Evolutionary conservation across 2,797 vertebrate species (phyloP).

Genomic region (Spinus pinus): DNA sequence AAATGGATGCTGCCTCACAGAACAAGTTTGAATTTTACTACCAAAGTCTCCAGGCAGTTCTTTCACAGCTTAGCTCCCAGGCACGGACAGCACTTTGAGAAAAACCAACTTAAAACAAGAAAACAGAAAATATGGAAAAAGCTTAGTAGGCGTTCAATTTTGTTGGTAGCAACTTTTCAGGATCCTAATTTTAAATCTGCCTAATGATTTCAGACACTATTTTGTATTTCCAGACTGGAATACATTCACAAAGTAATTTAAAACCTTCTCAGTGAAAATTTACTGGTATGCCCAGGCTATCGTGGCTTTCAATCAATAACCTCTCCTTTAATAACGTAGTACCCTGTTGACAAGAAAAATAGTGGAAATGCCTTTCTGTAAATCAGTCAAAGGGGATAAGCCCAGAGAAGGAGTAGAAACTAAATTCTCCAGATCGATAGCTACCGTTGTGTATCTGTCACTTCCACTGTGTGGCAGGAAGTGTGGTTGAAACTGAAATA

Average conservation of each 20-base stretch:
- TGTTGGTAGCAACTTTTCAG: not conserved
- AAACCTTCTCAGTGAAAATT: not conserved
- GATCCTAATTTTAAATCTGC: not conserved
- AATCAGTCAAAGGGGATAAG: not conserved
- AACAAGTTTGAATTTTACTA: slow-evolving; percentile 38
- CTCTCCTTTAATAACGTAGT: not conserved
- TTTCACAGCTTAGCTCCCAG: not conserved
- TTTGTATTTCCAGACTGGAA: not conserved
- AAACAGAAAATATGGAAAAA: not conserved
- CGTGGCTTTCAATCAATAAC: not conserved
- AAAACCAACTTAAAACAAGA: not conserved
- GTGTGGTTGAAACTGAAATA: not conserved
- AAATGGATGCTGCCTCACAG: slow-evolving; percentile 52
- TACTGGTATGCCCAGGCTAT: not conserved
- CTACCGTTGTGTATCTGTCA: not conserved
- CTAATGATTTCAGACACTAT: not conserved
- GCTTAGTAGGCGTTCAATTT: not conserved
- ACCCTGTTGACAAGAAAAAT: not conserved
- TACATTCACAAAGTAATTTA: not conserved
- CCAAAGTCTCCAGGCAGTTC: slow-evolving; percentile 25
- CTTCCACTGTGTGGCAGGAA: not conserved
- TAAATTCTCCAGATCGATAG: not conserved
- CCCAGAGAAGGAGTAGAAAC: not conserved
- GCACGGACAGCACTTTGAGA: not conserved
- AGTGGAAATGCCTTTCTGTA: not conserved